These are phyloP conservation scores for Eristalis pertinax DNA, from an alignment of 2,888 invertebrate genomes.

Conservation along the genomic window DNA sequence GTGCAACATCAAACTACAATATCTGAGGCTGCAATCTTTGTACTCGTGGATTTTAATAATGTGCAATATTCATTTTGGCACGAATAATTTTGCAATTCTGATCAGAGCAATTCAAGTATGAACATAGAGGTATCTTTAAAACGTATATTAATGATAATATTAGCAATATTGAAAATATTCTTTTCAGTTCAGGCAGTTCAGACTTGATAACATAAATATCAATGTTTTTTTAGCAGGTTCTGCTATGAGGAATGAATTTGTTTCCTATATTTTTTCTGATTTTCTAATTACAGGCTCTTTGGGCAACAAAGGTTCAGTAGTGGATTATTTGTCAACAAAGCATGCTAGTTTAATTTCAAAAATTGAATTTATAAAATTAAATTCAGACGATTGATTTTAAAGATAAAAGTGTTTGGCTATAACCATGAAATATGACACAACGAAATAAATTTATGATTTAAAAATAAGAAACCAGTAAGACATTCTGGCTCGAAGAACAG, in stretches of 20 bases:
- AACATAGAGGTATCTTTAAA: too few relatives aligned
- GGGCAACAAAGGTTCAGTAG: neutral
- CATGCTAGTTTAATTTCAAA: neutral
- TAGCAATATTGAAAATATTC: too few relatives aligned
- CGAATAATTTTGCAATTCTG: too few relatives aligned
- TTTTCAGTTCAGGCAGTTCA: too few relatives aligned
- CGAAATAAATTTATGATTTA: neutral
- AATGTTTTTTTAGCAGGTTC: too few relatives aligned
- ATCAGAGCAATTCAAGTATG: too few relatives aligned
- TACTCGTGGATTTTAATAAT: too few relatives aligned
- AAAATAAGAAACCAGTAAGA: neutral
- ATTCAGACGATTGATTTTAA: neutral
- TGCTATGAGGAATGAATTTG: neutral
- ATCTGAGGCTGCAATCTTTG: too few relatives aligned
- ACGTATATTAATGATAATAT: too few relatives aligned
- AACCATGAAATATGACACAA: neutral
- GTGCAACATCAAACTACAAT: neutral
- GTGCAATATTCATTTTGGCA: too few relatives aligned
- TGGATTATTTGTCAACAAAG: neutral
- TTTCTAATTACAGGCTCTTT: neutral
- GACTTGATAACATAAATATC: too few relatives aligned
- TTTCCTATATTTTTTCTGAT: neutral
- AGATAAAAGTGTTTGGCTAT: neutral
- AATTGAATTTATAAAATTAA: neutral
- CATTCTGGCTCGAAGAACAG: neutral